Evolutionary conservation across 1,140 invertebrate genomes (phyloP), one percentile per base, ranked within the genome.

Genomic region (Atta colombica): DNA sequence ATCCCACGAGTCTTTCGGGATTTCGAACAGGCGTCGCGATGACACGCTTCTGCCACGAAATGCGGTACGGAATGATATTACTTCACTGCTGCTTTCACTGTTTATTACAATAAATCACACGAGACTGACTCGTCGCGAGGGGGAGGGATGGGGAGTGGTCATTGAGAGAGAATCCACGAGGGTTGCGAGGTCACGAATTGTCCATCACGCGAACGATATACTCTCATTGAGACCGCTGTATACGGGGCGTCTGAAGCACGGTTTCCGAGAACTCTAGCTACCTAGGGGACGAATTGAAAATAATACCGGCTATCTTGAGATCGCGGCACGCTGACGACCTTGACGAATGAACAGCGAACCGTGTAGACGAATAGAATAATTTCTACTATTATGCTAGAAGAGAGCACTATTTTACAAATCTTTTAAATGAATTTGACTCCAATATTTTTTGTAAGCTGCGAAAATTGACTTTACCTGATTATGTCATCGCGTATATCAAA

Each of bases 61-160:
- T 74, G 31, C 53, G 61, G 86, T 89, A 69, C 86, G 84, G 88
- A 89, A 7, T 86, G 55, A 68, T 12, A 14, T 39, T 39, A n/a
- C 72, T 28, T 87, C 61, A 58, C 78, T 21, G 84, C 81, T 25
- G 78, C 85, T 55, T 55, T 82, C 35, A 74, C 39, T 16, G 49
- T 66, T 68, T 58, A 21, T 55, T 61, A 25, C 0, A 25, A 25
- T 25, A 51, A 58, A 51, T 68, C 45, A 28, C 45, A 21, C 18
- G 74, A n/a, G 18, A 2, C 16, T 68, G 18, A 2, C 8, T 68
- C 68, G 16, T 28, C 2, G n/a, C 39, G 18, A 3, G 10, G n/a
- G n/a, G 65, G 35, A 7, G 3, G 4, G 35, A 3, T 16, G 4
- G 8, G 39, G 39, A 45, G 39, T 45, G 39, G 39, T 12, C 39